A percentile compares a stretch with the other conserved stretches of the same genome.
Evolutionary conservation across 2,797 vertebrate species (phyloP).

Genomic region (Syngnathus rostellatus): DNA sequence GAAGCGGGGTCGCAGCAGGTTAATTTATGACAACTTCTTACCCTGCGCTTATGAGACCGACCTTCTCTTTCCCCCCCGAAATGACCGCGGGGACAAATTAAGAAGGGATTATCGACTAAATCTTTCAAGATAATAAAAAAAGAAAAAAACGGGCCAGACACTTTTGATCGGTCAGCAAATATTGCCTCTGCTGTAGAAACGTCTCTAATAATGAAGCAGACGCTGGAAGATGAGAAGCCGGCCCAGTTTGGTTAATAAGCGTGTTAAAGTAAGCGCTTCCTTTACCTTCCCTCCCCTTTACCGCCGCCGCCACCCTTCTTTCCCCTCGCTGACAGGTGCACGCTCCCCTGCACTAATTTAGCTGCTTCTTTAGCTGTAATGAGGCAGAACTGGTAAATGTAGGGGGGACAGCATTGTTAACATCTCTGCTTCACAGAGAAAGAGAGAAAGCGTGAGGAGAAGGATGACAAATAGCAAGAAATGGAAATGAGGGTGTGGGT

Average conservation of each 20-base stretch:
- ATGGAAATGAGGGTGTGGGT: constrained; percentile 55
- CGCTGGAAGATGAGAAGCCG: constrained; percentile 1
- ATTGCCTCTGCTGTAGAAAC: constrained; percentile 6
- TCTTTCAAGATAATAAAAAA: constrained; percentile 10
- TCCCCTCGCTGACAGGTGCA: constrained; percentile 55
- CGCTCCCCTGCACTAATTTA: constrained; percentile 61
- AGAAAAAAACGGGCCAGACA: constrained; percentile 8
- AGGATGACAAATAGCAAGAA: constrained; percentile 53
- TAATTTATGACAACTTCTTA: constrained; percentile 11
- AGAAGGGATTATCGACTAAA: constrained; percentile 8
- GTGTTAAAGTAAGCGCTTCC: constrained; percentile 6
- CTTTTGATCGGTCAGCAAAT: constrained; percentile 8
- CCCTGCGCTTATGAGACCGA: background rate
- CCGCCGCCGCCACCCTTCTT: background rate
- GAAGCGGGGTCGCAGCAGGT: constrained; percentile 5
- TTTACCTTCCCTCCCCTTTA: constrained; percentile 5
- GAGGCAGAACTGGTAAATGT: constrained; percentile 72
- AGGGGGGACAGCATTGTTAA: constrained; percentile 65
- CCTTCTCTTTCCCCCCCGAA: background rate
- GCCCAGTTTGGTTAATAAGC: constrained; percentile 8
- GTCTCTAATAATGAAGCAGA: constrained; percentile 8
- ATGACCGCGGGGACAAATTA: constrained; percentile 6
- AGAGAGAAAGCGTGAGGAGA: constrained; percentile 29
- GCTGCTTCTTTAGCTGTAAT: constrained; percentile 67
- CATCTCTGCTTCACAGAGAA: constrained; percentile 60